Evolutionary conservation across 92 coral and sea anemone species (phyloP).

Genomic region (Pocillopora meandrina): DNA sequence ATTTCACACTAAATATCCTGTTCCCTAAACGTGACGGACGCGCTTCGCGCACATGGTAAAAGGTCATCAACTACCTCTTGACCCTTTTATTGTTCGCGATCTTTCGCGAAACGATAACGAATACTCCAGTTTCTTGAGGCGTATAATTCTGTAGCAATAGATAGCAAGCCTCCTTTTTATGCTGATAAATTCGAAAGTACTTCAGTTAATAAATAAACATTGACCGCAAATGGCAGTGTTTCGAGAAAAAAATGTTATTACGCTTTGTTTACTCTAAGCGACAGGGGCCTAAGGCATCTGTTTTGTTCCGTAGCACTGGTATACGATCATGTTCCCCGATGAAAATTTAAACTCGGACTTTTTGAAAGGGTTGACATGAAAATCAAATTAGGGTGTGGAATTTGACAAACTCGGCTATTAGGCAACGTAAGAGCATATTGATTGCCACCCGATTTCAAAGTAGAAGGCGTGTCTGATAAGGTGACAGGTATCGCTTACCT

Average conservation of each 20-base stretch:
- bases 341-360: not conserved
- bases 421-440: constrained; percentile 8
- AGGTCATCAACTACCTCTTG: not conserved
- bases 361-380: not conserved
- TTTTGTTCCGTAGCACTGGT: not conserved
- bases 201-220: not conserved
- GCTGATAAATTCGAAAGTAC: not conserved
- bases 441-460: constrained; percentile 4
- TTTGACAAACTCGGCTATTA: not conserved
- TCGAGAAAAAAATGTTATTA: not conserved
- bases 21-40: constrained; percentile 30
- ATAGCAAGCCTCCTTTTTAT: not conserved
- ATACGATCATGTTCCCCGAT: not conserved
- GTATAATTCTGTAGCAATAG: not conserved
- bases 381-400: not conserved
- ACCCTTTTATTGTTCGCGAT: not conserved
- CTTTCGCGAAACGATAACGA: not conserved
- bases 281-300: too few relatives aligned
- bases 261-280: not conserved
- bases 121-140: not conserved
- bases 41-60: constrained; percentile 27
- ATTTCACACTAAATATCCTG: not conserved
- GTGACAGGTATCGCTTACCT: not conserved
- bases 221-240: not conserved
- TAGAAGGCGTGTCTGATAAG: not conserved